phyloP scores from a whole-genome alignment of 2,113 vertebrate genomes.

The Pluvianellus socialis region DNA sequence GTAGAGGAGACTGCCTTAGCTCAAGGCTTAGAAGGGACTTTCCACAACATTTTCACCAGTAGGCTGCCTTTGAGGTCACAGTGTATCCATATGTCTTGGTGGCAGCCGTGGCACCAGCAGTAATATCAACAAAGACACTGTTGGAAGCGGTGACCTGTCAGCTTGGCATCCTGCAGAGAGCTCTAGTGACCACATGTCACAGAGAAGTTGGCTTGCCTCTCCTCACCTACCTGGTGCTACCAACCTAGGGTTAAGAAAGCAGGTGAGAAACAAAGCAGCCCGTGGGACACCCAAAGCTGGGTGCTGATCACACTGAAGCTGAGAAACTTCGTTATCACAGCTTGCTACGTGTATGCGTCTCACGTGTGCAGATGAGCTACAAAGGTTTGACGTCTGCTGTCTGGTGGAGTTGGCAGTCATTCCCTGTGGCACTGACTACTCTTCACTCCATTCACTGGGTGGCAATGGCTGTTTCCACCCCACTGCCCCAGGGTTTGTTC shows the following conservation, averaged over 20 bases:
- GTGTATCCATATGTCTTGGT: background rate
- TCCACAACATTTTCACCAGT: background rate
- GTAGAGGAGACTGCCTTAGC: background rate
- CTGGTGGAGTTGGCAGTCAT: rapidly evolving
- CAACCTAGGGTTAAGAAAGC: background rate
- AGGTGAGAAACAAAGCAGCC: background rate
- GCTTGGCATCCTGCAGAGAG: background rate
- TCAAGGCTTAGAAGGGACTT: background rate
- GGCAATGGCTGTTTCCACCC: background rate
- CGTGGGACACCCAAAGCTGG: background rate
- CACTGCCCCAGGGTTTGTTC: background rate
- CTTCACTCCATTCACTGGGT: background rate
- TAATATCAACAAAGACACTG: background rate
- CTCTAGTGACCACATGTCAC: background rate
- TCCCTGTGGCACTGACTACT: background rate
- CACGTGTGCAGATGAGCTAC: background rate
- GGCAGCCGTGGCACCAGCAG: background rate
- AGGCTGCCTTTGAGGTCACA: background rate
- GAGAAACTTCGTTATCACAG: background rate
- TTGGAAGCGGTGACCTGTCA: background rate
- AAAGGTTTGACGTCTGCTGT: background rate
- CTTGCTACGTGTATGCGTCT: rapidly evolving
- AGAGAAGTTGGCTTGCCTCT: background rate
- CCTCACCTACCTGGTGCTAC: background rate
- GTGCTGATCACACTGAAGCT: background rate